Conservation (phyloP, 2,888 invertebrate species). For the Autographa pulchrina region DNA sequence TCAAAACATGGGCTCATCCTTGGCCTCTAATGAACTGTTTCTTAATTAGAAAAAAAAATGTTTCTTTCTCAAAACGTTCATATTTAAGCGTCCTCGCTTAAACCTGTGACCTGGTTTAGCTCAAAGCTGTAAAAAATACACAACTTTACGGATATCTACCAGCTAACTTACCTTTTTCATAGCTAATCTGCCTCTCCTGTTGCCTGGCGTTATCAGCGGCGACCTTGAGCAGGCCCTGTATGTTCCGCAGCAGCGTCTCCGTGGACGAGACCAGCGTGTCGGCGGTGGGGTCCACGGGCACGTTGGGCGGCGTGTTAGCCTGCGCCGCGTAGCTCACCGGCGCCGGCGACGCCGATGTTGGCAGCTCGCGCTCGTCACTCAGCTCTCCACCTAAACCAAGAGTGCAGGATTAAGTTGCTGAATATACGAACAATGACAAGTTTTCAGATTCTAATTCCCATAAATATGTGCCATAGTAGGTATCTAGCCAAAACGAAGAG, state of each 20-base stretch:
- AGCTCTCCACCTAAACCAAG: constrained; percentile 89
- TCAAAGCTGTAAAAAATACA: too few relatives aligned
- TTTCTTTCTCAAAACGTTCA: not conserved
- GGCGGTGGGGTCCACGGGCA: constrained; percentile 83
- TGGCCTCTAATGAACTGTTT: not conserved
- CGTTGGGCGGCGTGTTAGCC: constrained; percentile 88
- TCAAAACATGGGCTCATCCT: too few relatives aligned
- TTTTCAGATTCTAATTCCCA: not conserved
- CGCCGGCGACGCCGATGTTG: constrained; percentile 90
- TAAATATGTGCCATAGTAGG: not conserved
- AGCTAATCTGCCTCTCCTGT: constrained; percentile 98
- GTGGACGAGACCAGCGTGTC: constrained; percentile 94
- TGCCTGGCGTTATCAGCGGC: constrained; percentile 99
- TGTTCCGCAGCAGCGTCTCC: constrained; percentile 97
- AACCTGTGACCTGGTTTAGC: too few relatives aligned
- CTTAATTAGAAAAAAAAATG: not conserved
- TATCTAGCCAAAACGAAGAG: not conserved
- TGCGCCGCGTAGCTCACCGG: constrained; percentile 95
- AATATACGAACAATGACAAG: not conserved
- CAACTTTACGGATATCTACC: too few relatives aligned
- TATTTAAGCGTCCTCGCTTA: too few relatives aligned
- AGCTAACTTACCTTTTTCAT: constrained; percentile 96
- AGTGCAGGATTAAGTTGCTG: not conserved
- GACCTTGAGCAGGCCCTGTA: constrained; percentile 98
- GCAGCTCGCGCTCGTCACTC: constrained; percentile 93